Conservation (phyloP, 2,113 vertebrate species). For the Mirounga angustirostris region DNA sequence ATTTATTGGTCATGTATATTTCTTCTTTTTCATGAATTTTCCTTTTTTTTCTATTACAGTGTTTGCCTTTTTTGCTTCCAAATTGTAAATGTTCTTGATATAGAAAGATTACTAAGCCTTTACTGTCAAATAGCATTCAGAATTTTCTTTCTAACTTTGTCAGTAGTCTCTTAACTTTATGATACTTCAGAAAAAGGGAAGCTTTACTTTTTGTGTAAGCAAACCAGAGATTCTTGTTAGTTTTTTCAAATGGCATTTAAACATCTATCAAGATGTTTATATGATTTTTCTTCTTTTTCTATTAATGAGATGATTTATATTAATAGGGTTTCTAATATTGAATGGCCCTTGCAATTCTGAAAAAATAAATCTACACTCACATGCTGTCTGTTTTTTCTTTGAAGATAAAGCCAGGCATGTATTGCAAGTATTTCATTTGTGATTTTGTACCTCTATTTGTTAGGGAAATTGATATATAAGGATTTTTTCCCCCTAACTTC, state of each 20-base stretch:
- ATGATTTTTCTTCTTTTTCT: conserved; percentile 56
- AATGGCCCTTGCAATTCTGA: neutral
- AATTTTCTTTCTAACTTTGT: neutral
- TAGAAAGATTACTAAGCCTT: neutral
- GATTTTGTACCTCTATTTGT: conserved; percentile 40
- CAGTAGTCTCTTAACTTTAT: neutral
- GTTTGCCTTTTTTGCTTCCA: neutral
- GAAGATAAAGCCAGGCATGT: neutral
- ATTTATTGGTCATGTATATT: neutral
- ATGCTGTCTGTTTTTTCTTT: neutral
- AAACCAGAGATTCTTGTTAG: neutral
- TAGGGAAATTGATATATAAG: conserved; percentile 5
- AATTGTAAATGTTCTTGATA: neutral
- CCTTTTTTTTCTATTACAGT: neutral
- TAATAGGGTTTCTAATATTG: conserved; percentile 26
- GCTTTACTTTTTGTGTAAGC: conserved; percentile 34
- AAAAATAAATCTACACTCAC: neutral
- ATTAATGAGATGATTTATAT: conserved; percentile 15
- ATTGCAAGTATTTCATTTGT: neutral
- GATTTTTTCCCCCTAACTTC: neutral
- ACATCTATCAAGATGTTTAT: neutral
- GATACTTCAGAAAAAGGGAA: neutral
- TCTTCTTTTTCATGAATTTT: conserved; percentile 35
- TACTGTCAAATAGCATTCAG: neutral
- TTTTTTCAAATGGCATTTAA: conserved; percentile 40